Conservation (phyloP, 1,140 invertebrate species). For the Trichonephila inaurata region DNA sequence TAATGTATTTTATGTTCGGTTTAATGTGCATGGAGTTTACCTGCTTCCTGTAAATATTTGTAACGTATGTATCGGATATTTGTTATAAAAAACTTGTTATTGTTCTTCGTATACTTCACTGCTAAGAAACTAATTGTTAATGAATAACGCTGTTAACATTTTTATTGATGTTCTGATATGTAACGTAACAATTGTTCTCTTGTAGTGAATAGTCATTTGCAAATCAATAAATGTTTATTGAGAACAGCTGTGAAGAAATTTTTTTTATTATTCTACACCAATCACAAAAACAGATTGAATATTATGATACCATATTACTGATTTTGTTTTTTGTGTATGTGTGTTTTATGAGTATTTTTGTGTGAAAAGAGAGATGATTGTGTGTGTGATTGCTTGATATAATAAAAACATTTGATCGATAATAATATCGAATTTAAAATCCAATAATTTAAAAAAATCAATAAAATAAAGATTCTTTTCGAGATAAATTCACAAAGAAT, state of each 20-base stretch:
- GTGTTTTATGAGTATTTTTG: too few relatives aligned
- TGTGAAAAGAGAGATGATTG: too few relatives aligned
- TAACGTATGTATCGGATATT: not conserved
- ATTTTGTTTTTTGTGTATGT: not conserved
- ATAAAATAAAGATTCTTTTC: too few relatives aligned
- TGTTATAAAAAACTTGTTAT: not conserved
- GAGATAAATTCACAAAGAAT: too few relatives aligned
- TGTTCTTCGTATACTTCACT: not conserved
- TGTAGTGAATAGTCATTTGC: not conserved
- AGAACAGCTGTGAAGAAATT: not conserved
- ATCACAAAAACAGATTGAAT: too few relatives aligned
- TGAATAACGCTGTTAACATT: not conserved
- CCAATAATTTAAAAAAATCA: too few relatives aligned
- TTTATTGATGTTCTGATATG: slow-evolving; percentile 15
- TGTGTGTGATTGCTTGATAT: too few relatives aligned
- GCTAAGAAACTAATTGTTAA: not conserved
- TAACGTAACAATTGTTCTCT: not conserved
- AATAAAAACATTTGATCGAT: not conserved
- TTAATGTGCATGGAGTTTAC: not conserved
- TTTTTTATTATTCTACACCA: not conserved
- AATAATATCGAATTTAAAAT: not conserved
- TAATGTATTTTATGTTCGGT: not conserved
- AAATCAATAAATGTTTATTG: slow-evolving; percentile 10
- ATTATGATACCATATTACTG: too few relatives aligned
- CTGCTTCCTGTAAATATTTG: not conserved